These are phyloP conservation scores for Drosophila lacteicornis DNA, from an alignment of 1,140 invertebrate genomes.

Conservation along the genomic window DNA sequence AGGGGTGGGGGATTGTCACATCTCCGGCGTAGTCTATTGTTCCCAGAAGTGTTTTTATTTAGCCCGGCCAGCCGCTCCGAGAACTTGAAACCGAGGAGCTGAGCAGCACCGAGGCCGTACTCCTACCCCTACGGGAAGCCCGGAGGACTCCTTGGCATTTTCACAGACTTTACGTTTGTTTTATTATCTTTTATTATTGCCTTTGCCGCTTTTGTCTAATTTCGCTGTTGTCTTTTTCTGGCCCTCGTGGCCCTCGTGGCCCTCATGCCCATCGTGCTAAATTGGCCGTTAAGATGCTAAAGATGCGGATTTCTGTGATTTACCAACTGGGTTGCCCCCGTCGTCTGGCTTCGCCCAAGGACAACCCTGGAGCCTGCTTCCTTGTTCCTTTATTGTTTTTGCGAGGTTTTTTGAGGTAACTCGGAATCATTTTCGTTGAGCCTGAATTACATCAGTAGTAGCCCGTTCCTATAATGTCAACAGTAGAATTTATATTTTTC, in stretches of 20 bases:
- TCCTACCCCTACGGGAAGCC: neutral
- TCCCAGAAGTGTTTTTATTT: constrained; percentile 82
- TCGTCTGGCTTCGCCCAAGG: too few relatives aligned
- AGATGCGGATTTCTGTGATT: constrained; percentile 76
- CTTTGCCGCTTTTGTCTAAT: constrained; percentile 55
- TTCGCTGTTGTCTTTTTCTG: constrained; percentile 51
- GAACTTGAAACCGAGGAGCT: constrained; percentile 7
- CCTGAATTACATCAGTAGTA: too few relatives aligned
- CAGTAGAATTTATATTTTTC: too few relatives aligned
- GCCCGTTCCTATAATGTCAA: too few relatives aligned
- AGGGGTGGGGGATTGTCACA: constrained; percentile 31
- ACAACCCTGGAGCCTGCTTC: too few relatives aligned
- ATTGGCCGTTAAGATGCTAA: constrained; percentile 84
- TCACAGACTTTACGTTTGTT: constrained; percentile 73
- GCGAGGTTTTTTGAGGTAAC: too few relatives aligned
- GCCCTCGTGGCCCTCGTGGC: constrained; percentile 14
- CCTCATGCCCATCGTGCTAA: constrained; percentile 50
- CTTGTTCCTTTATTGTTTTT: too few relatives aligned
- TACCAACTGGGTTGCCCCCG: constrained; percentile 56
- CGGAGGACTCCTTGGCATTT: constrained; percentile 28
- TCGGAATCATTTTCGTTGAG: too few relatives aligned
- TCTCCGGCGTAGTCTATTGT: constrained; percentile 66
- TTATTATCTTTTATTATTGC: constrained; percentile 78
- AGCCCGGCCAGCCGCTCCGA: constrained; percentile 35
- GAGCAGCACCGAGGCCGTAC: neutral